Conservation (phyloP, 2,113 vertebrate genomes). For the Casuarius casuarius region DNA sequence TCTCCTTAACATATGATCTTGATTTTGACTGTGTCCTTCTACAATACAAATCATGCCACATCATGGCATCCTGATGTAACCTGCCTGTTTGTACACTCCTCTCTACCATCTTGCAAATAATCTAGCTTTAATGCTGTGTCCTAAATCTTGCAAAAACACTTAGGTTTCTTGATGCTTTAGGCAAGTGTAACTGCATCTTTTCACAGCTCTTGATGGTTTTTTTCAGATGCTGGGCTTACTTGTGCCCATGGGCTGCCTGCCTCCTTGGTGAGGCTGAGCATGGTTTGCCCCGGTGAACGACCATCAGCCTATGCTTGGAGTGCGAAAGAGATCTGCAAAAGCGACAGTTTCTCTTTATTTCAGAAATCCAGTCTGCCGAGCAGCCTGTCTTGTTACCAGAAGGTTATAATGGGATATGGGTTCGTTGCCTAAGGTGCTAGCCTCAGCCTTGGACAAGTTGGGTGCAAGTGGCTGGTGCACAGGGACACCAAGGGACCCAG, state of each 20-base stretch:
- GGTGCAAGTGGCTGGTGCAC: background rate
- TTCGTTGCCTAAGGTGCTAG: background rate
- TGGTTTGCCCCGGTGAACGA: background rate
- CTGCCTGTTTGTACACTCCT: background rate
- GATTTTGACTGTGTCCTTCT: background rate
- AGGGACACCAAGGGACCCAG: too few species aligned
- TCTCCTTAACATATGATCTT: background rate
- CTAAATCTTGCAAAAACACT: background rate
- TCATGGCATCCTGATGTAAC: background rate
- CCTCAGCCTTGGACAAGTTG: fast-evolving
- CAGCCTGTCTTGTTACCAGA: background rate
- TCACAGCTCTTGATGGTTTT: background rate
- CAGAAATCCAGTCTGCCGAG: background rate
- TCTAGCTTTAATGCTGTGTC: background rate
- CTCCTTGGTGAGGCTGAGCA: background rate
- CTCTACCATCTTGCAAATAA: background rate
- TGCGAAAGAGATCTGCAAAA: fast-evolving
- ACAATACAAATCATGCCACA: background rate
- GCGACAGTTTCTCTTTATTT: background rate
- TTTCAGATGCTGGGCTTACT: background rate
- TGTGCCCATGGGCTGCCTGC: fast-evolving
- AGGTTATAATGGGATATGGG: background rate
- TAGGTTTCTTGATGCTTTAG: background rate
- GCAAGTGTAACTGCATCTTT: background rate
- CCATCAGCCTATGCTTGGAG: background rate